Evolutionary conservation across 2,888 invertebrate species (phyloP).

Genomic region (Chymomyza amoena): DNA sequence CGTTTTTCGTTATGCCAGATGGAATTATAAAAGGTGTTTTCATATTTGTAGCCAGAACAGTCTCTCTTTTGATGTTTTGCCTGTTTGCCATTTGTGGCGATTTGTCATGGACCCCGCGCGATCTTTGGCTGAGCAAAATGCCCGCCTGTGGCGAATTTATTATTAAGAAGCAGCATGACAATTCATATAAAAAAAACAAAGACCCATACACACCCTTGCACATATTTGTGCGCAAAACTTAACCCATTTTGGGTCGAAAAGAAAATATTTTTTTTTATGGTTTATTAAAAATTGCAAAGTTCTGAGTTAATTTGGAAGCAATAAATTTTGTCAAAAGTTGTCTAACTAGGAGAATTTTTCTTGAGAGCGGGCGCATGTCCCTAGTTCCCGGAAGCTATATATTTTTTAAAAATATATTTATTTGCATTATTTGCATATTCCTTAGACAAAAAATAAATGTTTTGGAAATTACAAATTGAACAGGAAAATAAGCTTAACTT

Average conservation of each 20-base stretch:
- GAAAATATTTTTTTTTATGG: neutral
- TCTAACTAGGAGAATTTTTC: too few relatives aligned
- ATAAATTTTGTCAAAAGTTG: too few relatives aligned
- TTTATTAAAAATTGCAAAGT: too few relatives aligned
- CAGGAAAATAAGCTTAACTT: too few relatives aligned
- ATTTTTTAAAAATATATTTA: too few relatives aligned
- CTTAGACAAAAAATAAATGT: too few relatives aligned
- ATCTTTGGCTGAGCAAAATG: constrained; percentile 11
- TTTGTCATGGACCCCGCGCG: constrained; percentile 48
- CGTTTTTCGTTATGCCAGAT: neutral
- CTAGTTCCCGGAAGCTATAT: too few relatives aligned
- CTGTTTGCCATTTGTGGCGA: constrained; percentile 46
- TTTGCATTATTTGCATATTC: too few relatives aligned
- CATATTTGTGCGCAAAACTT: constrained; percentile 22
- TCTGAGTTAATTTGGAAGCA: too few relatives aligned
- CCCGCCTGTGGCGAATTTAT: constrained; percentile 64
- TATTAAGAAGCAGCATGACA: constrained; percentile 48
- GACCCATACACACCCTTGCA: constrained; percentile 33
- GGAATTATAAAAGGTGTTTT: constrained; percentile 7
- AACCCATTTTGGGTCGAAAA: neutral
- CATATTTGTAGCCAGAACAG: constrained; percentile 9
- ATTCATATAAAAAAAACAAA: constrained; percentile 40
- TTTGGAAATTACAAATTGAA: too few relatives aligned
- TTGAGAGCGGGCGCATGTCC: too few relatives aligned
- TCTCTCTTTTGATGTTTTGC: constrained; percentile 17